Conservation (phyloP, 2,888 invertebrate genomes). For the Crioceris asparagi region DNA sequence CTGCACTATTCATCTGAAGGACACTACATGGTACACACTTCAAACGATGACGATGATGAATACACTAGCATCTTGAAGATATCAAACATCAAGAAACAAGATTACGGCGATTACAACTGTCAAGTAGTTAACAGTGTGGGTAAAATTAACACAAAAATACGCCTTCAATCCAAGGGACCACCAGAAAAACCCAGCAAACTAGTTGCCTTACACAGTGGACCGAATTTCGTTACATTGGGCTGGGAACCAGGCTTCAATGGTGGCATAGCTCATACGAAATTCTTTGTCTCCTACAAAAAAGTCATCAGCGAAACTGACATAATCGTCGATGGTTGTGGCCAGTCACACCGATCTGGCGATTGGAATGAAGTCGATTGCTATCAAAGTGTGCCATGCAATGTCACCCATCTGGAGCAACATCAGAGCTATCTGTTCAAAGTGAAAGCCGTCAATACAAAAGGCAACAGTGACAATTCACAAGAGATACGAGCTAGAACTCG, state of each 20-base stretch:
- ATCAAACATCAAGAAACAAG: conserved; percentile 63
- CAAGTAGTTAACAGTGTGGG: conserved; percentile 77
- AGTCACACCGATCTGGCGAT: conserved; percentile 48
- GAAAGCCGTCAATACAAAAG: conserved; percentile 80
- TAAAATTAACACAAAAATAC: conserved; percentile 61
- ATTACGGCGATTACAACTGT: conserved; percentile 88
- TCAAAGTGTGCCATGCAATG: conserved; percentile 77
- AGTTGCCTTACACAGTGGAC: conserved; percentile 61
- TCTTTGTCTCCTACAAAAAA: conserved; percentile 72
- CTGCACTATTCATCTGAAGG: conserved; percentile 71
- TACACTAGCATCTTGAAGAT: conserved; percentile 70
- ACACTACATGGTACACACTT: conserved; percentile 76
- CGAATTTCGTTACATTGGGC: conserved; percentile 65
- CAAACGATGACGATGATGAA: conserved; percentile 72
- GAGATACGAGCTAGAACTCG: conserved; percentile 72
- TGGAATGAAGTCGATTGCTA: conserved; percentile 83
- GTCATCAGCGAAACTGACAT: conserved; percentile 52
- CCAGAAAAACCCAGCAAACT: conserved; percentile 74
- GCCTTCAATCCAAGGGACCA: conserved; percentile 75
- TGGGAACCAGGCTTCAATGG: conserved; percentile 92
- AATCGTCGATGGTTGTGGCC: conserved; percentile 50
- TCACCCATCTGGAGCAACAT: conserved; percentile 75
- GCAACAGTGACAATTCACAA: conserved; percentile 77
- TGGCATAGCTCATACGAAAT: conserved; percentile 75
- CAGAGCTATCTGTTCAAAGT: conserved; percentile 79